Evolutionary conservation across 2,113 vertebrate genomes (phyloP).

Genomic region (Narcine bancroftii): DNA sequence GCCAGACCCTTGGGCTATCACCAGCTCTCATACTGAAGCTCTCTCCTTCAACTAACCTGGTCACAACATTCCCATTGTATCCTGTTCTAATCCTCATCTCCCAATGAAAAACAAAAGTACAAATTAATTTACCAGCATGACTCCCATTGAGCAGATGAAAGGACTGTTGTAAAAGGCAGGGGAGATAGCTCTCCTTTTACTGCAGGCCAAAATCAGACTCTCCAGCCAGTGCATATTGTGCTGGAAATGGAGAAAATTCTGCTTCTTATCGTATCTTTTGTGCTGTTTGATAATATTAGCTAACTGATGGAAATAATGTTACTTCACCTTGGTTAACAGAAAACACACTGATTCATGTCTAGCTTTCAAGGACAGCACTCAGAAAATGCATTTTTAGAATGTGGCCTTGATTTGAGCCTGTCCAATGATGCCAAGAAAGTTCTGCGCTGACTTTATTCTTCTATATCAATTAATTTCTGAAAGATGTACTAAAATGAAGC

Average conservation of each 20-base stretch:
- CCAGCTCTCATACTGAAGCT: neutral
- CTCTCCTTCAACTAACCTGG: neutral
- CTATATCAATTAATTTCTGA: slow-evolving; percentile 1
- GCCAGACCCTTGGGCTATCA: too few relatives aligned
- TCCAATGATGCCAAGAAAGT: neutral
- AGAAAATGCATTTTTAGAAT: neutral
- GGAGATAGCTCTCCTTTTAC: neutral
- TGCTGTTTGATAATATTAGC: neutral
- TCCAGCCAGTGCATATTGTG: slow-evolving; percentile 1
- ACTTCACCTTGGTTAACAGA: slow-evolving; percentile 17
- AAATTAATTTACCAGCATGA: neutral
- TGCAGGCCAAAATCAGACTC: slow-evolving; percentile 17
- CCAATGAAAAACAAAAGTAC: neutral
- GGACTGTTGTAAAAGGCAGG: neutral
- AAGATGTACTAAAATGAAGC: neutral
- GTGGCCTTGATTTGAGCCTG: slow-evolving; percentile 11
- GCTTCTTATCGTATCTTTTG: neutral
- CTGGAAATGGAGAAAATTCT: neutral
- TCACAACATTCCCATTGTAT: neutral
- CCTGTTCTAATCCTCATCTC: neutral
- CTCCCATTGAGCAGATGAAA: neutral
- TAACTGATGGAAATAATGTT: slow-evolving; percentile 11
- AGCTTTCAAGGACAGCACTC: neutral
- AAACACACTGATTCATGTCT: slow-evolving; percentile 33
- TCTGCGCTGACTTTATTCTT: neutral